Evolutionary conservation across 2,888 invertebrate genomes (phyloP), one percentile per base, ranked within the genome.

Genomic region (Mycogona germanica): DNA sequence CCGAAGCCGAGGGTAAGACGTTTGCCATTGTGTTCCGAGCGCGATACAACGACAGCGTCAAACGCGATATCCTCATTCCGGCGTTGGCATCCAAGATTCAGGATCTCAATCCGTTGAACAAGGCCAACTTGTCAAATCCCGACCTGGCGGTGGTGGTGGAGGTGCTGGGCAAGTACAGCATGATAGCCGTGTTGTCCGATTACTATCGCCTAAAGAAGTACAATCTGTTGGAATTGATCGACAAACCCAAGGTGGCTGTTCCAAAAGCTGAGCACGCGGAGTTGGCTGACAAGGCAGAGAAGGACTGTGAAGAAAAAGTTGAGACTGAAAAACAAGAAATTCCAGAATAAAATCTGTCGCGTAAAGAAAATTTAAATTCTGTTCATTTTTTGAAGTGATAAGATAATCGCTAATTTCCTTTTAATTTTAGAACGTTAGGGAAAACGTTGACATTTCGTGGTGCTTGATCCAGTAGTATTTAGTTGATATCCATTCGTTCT

Each of bases 141-240:
- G 78, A 84, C 56, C 70, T 84, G 35, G 81, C 86, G 4, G 76
- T 95, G 48, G 74, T 89, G 58, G 79, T 92, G 29, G 92, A 95
- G 74, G 74, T 92, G 41, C 78, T 93, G 46, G 81, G 83, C 64
- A 80, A 80, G 25, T 76, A 83, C 62, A 88, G 87, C 63, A 80
- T 88, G 59, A 65, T 95, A 9, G 80, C 84, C 57, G 78, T 93
- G 54, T 78, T 88, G 28, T 82, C 82, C 28, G 78, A 88, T 68
- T 93, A 85, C 70, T 76, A 77, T 63, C 77, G 77, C 59, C 81
- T 78, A 66, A 84, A 82, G 62, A 92, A 89, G 67, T 93, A 86
- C 70, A 93, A 93, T 73, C 72, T 92, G 56, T 69, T 80, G 57
- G 85, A 87, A 68, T 65, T 67, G n/a, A 28, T n/a, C n/a, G 17